Conservation (phyloP, 1,140 invertebrate species). For the Carposina sasakii region DNA sequence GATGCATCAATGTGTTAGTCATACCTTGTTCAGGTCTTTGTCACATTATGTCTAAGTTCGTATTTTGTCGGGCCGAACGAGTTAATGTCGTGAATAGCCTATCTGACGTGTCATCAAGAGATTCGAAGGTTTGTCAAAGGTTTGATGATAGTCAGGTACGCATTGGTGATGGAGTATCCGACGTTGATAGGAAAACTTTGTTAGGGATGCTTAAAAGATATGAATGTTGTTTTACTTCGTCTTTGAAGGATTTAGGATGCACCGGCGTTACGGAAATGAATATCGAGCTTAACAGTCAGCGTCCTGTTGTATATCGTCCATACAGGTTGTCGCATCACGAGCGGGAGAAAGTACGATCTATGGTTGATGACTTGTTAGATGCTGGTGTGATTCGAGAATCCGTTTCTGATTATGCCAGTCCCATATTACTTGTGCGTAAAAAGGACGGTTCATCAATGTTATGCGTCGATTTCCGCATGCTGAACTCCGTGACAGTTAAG, state of each 20-base stretch:
- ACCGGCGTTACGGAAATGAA: slow-evolving; percentile 1
- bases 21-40: neutral
- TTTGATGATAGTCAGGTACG: neutral
- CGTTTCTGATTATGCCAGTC: slow-evolving; percentile 34
- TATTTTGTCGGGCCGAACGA: neutral
- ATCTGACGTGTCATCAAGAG: neutral
- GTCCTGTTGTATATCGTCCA: slow-evolving; percentile 3
- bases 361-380: slow-evolving; percentile 9
- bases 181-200: neutral
- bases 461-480: slow-evolving; percentile 49
- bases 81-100: slow-evolving; percentile 4
- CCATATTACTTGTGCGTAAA: slow-evolving; percentile 32
- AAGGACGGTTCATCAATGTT: slow-evolving; percentile 35
- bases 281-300: slow-evolving; percentile 1
- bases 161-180: neutral
- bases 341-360: slow-evolving; percentile 1
- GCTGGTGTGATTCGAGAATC: slow-evolving; percentile 44
- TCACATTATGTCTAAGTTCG: neutral
- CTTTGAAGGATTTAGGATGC: slow-evolving; percentile 10
- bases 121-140: neutral
- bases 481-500: slow-evolving; percentile 62
- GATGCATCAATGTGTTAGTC: neutral
- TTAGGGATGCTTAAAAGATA: slow-evolving; percentile 12
- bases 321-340: slow-evolving; percentile 5
- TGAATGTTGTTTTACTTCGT: slow-evolving; percentile 27